A percentile compares a stretch with the other conserved stretches of the same genome.
Conservation (phyloP, 2,797 vertebrate genomes). For the Echeneis naucrates region DNA sequence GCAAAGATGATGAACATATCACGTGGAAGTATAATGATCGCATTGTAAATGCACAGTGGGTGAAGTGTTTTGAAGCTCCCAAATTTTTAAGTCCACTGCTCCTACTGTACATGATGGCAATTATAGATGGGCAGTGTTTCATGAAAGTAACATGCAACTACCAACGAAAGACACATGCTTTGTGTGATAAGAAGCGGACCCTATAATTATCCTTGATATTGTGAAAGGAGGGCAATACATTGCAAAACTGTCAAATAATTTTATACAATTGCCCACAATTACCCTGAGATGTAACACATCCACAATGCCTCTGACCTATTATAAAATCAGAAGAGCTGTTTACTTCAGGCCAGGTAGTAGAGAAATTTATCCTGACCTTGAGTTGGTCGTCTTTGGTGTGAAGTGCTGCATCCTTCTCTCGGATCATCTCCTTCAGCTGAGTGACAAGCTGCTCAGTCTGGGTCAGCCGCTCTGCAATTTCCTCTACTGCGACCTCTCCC, state of each 20-base stretch:
- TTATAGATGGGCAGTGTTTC: too few species aligned
- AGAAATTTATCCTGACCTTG: slow-evolving; percentile 80
- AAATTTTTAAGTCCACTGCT: not conserved
- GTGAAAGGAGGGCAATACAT: too few species aligned
- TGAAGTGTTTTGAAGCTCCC: not conserved
- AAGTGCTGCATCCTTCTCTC: slow-evolving; percentile 89
- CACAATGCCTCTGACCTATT: not conserved
- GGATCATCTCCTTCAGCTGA: slow-evolving; percentile 91
- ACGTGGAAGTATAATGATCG: not conserved
- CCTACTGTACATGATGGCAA: too few species aligned
- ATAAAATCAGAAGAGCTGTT: not conserved
- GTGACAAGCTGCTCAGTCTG: slow-evolving; percentile 89
- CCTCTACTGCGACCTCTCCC: slow-evolving; percentile 69
- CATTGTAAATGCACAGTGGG: not conserved
- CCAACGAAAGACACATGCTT: not conserved
- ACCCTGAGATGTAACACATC: not conserved
- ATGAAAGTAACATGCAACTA: not conserved
- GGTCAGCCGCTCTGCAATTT: slow-evolving; percentile 86
- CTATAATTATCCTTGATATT: too few species aligned
- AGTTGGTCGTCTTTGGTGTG: slow-evolving; percentile 87
- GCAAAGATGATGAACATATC: not conserved
- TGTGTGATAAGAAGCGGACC: not conserved
- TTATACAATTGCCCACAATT: not conserved
- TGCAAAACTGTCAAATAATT: too few species aligned
- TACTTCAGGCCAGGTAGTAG: fast-evolving